Base-by-base conservation (phyloP, 2,888 invertebrate genomes). In the Nowickia ferox region DNA sequence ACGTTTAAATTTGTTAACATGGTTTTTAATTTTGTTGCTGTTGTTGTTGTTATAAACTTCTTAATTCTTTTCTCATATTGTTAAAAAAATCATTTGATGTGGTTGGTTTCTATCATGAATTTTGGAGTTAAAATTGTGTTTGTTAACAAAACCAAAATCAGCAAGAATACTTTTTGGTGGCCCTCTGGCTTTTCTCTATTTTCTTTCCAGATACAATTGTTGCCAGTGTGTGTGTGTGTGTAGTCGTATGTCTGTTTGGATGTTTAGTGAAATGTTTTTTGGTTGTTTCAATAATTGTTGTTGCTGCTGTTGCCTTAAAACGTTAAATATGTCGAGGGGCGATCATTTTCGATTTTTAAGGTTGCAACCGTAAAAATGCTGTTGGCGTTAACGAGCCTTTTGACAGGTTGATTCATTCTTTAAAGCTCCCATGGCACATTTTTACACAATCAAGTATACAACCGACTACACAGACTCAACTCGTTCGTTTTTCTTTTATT, bases 311-410 rank as follows among this genome's bases (percentile, higher is more conserved):
- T 61, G 61, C 51, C 65, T 72, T 79, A 72, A 83, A 83, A 86
- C 83, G 83, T 86, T 84, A 84, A 86, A 87, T 87, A 82, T 87
- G 87, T 86, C 88, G 88, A 87, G 87, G 88, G 88, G 88, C 88
- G 88, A 89, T 88, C 87, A 87, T 86, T 87, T 88, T 88, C 88
- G 88, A 88, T 88, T 88, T 83, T 87, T 88, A 80, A 87, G 88
- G 91, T 89, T 90, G 88, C 90, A 89, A 89, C 89, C 90, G 88
- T 87, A 89, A 88, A 90, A 90, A 90, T 89, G 91, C 91, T 91
- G 91, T 91, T 91, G 91, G 91, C 91, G 90, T 90, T 91, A 91
- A 91, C 91, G 91, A 91, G 91, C 89, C 91, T 91, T 91, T 91
- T 91, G 92, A 91, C 91, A 91, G 91, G 90, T 91, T 91, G 91